A percentile compares a stretch with the other conserved stretches of the same genome.
Conservation (phyloP, 2,888 invertebrate species). For the Cantharis flavilabris region DNA sequence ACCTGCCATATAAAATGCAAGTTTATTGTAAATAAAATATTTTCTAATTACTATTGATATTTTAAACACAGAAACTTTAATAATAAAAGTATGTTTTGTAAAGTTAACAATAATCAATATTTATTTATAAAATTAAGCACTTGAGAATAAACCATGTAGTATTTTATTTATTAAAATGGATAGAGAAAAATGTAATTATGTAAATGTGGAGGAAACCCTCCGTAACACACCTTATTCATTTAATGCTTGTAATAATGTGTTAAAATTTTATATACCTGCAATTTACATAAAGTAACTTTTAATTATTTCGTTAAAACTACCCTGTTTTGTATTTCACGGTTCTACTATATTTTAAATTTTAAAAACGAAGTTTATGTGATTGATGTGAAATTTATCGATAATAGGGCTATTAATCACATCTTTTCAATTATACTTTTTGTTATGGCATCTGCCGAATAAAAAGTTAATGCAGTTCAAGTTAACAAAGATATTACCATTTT, state of each 20-base stretch:
- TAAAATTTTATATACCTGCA: not conserved
- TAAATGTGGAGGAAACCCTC: not conserved
- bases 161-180: not conserved
- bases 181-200: slow-evolving; percentile 1
- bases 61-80: not conserved
- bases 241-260: not conserved
- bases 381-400: slow-evolving; percentile 1
- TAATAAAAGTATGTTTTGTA: not conserved
- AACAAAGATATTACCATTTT: not conserved
- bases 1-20: not conserved
- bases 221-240: not conserved
- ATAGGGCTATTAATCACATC: not conserved
- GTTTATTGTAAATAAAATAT: not conserved
- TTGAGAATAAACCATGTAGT: not conserved
- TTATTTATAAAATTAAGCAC: not conserved
- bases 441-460: not conserved
- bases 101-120: not conserved
- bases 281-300: not conserved
- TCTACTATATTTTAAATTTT: not conserved
- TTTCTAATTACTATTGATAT: not conserved
- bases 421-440: not conserved
- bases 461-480: not conserved
- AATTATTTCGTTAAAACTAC: not conserved
- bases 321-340: not conserved
- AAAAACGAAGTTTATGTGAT: not conserved